phyloP scores from a whole-genome alignment of 2,113 vertebrate genomes.

The Hystrix brachyura region DNA sequence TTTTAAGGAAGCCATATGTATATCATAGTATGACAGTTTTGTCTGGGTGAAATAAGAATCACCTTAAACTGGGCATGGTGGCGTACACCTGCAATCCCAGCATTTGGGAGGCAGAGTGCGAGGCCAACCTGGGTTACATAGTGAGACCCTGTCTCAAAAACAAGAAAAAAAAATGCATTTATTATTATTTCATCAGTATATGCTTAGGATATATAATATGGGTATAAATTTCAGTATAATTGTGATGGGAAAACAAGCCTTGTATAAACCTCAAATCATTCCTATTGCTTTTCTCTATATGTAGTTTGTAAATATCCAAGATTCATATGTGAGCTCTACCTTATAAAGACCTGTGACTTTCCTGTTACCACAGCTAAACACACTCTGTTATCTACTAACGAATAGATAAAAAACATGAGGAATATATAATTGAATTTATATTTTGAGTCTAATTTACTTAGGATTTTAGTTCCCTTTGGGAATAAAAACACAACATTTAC shows the following conservation, averaged over 20 bases:
- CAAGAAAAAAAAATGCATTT: neutral
- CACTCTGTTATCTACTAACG: neutral
- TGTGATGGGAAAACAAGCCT: slow-evolving; percentile 17
- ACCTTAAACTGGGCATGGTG: neutral
- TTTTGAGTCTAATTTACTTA: neutral
- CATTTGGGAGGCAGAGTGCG: no score
- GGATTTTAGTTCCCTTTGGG: neutral
- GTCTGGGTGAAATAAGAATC: slow-evolving; percentile 6
- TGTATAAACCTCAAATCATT: slow-evolving; percentile 20
- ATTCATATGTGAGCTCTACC: neutral
- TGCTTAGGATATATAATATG: neutral
- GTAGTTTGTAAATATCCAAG: neutral
- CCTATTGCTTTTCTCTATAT: neutral
- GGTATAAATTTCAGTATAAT: slow-evolving; percentile 39
- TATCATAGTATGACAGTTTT: neutral
- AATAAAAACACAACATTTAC: neutral
- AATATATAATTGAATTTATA: neutral
- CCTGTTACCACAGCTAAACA: neutral
- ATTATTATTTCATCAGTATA: slow-evolving; percentile 28
- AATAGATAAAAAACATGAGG: neutral
- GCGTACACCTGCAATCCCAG: no score
- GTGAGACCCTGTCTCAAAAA: no score
- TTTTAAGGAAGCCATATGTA: slow-evolving; percentile 41
- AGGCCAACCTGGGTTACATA: no score
- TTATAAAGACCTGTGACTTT: neutral